Percentiles rank a stretch among this genome's conserved stretches.
phyloP scores from a whole-genome alignment of 2,797 vertebrate species.

The Malacoraja senta region DNA sequence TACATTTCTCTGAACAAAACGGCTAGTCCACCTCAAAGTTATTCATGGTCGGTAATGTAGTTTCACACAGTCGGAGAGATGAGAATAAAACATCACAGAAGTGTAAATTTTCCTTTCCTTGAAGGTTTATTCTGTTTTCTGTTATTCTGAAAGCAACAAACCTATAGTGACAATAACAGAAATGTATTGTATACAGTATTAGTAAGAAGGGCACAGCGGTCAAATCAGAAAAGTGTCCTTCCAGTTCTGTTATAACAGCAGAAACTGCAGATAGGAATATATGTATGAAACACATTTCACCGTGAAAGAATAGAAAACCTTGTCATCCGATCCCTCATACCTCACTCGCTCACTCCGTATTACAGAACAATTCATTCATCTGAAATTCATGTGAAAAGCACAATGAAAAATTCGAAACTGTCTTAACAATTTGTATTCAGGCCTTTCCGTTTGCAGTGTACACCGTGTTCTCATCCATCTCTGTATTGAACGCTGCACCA shows the following conservation, averaged over 20 bases:
- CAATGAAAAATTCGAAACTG: conserved; percentile 13
- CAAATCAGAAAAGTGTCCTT: conserved; percentile 19
- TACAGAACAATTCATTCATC: conserved; percentile 36
- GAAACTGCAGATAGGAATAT: conserved; percentile 23
- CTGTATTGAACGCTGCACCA: conserved; percentile 1
- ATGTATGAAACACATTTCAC: conserved; percentile 30
- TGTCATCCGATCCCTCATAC: conserved; percentile 33
- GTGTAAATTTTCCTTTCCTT: neutral
- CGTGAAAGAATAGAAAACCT: conserved; percentile 25
- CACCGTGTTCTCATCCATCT: conserved; percentile 18
- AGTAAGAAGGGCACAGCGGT: conserved; percentile 21
- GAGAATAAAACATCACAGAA: neutral
- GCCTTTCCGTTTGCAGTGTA: neutral
- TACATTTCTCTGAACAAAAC: neutral
- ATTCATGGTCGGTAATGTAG: neutral
- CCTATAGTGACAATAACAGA: conserved; percentile 9
- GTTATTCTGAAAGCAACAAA: neutral
- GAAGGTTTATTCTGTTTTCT: neutral
- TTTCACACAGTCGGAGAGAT: neutral
- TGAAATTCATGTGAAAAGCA: conserved; percentile 34
- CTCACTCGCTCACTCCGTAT: conserved; percentile 20
- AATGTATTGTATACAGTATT: conserved; percentile 17
- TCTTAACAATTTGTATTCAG: conserved; percentile 35
- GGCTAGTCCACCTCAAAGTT: too few relatives aligned
- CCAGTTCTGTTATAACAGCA: conserved; percentile 17